Base-by-base conservation (phyloP, 2,797 vertebrate genomes). In the Epinephelus malabaricus region DNA sequence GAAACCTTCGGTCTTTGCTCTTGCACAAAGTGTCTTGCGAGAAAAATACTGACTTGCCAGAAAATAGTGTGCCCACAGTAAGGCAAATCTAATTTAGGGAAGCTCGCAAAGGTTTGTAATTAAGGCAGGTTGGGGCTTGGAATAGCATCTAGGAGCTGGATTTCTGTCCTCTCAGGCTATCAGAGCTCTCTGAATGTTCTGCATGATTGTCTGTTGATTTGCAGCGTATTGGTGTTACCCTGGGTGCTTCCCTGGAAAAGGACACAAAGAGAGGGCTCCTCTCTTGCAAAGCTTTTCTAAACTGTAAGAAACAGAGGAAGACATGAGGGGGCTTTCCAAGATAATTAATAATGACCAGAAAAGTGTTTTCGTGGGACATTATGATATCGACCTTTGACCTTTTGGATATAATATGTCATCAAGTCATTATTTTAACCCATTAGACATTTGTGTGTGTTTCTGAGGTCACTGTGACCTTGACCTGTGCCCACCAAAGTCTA, bases 151-250 rank as follows among this genome's bases (percentile, higher is more conserved):
- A 43, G 25, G 69, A 83, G 81, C 58, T 75, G 64, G 56, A 58
- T 80, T 74, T 73, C 76, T 88, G 65, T 83, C 74, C 86, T 83
- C 86, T 78, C 73, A 78, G 85, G 80, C 84, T 86, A 82, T 88
- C 82, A 65, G 69, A 79, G 73, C 38, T 82, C 51, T 75, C 84
- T 88, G 82, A 79, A 83, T 81, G 90, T 90, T 94, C 91, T 92
- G 86, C 92, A 89, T 88, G 91, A 89, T 81, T 92, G 90, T 81
- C 86, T 89, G 88, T 89, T 92, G 91, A 94, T 91, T 94, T 63
- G 69, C 82, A 88, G 75, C 73, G 46, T 90, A 89, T 79, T 90
- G 78, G 81, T 78, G 80, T 90, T 86, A 87, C 83, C 72, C 82
- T 75, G 75, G 61, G 88, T 82, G 70, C 76, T 77, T 89, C 70